A percentile compares a stretch with the other conserved stretches of the same genome.
Evolutionary conservation across 1,140 invertebrate genomes (phyloP).

Genomic region (Heliconius melpomene): DNA sequence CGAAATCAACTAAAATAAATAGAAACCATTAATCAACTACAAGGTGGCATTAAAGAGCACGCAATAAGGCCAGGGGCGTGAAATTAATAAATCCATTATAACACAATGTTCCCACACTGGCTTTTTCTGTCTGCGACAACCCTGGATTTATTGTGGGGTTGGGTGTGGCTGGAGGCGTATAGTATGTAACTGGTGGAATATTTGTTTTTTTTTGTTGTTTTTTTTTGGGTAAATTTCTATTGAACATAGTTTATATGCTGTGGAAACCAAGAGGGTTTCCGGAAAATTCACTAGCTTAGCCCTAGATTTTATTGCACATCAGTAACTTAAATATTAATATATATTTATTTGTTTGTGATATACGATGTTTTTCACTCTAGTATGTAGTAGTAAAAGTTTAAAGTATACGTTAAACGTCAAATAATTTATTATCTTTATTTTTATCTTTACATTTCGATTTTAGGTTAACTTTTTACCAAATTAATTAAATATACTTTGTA

Average conservation of each 20-base stretch:
- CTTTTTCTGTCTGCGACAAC: constrained; percentile 66
- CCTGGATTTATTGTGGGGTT: constrained; percentile 55
- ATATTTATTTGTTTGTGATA: too few relatives aligned
- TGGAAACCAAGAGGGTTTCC: not conserved
- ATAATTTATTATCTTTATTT: too few relatives aligned
- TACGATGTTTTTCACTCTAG: too few relatives aligned
- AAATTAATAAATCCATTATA: constrained; percentile 71
- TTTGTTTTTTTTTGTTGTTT: not conserved
- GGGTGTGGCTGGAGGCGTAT: constrained; percentile 42
- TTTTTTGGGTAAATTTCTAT: not conserved
- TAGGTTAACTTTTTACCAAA: too few relatives aligned
- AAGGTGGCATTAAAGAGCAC: constrained; percentile 43
- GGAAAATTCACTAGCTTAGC: too few relatives aligned
- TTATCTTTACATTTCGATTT: too few relatives aligned
- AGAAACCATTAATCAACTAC: constrained; percentile 41
- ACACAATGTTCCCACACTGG: constrained; percentile 52
- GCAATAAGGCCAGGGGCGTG: constrained; percentile 45
- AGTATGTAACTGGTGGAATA: constrained; percentile 22
- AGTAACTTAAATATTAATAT: too few relatives aligned
- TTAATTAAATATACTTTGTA: too few relatives aligned
- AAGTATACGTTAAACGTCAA: too few relatives aligned
- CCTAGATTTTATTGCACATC: too few relatives aligned
- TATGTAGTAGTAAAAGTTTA: too few relatives aligned
- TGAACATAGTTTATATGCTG: not conserved
- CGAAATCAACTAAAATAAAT: constrained; percentile 23